Evolutionary conservation across 2,888 invertebrate genomes (phyloP).

Genomic region (Nineta flava): DNA sequence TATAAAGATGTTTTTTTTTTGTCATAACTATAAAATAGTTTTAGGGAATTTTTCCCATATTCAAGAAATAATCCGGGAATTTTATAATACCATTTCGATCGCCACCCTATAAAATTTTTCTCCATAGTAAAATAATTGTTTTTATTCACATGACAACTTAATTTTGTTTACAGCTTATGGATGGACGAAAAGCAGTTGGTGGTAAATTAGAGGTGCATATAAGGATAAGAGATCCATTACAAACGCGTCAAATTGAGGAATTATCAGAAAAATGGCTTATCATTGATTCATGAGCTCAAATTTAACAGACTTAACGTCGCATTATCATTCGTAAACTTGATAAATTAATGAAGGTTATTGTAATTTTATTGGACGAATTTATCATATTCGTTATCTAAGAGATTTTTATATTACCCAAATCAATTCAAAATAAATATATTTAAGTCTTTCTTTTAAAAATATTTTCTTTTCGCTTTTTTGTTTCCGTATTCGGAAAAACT

Average conservation of each 20-base stretch:
- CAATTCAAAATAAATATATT: no score
- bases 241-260: conserved; percentile 78
- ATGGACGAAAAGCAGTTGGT: conserved; percentile 73
- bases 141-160: conserved; percentile 1
- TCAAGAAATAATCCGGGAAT: background rate
- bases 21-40: no score
- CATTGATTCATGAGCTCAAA: conserved; percentile 35
- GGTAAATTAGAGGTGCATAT: conserved; percentile 83
- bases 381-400: no score
- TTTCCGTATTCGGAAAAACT: no score
- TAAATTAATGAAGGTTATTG: no score
- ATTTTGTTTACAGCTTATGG: conserved; percentile 52
- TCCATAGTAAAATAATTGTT: background rate
- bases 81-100: background rate
- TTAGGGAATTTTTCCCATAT: no score
- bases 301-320: background rate
- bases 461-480: no score
- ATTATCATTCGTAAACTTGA: no score
- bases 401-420: no score
- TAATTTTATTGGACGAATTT: background rate
- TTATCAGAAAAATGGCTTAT: conserved; percentile 86
- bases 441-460: no score
- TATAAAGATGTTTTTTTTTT: no score
- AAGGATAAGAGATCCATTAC: conserved; percentile 72
- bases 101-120: no score